These are phyloP conservation scores for Limonius californicus DNA, from an alignment of 1,140 invertebrate species.

Conservation along the genomic window DNA sequence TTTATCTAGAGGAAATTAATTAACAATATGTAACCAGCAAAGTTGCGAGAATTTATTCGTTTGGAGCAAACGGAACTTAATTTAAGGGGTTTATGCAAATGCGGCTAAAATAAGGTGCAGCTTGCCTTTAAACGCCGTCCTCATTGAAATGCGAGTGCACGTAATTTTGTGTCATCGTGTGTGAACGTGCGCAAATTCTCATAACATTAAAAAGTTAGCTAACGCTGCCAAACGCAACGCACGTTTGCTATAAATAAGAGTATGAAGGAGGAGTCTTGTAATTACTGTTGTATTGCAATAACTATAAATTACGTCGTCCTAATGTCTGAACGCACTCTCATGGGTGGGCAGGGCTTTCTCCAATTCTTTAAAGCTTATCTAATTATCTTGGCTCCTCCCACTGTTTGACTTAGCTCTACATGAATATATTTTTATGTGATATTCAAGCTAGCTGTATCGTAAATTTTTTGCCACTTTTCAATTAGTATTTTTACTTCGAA, in stretches of 20 bases:
- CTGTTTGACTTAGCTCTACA: neutral
- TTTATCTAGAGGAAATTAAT: no score
- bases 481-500: no score
- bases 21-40: no score
- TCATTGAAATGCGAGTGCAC: neutral
- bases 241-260: slow-evolving; percentile 12
- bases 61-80: no score
- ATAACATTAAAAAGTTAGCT: neutral
- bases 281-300: slow-evolving; percentile 15
- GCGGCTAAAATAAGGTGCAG: no score
- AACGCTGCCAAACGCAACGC: slow-evolving; percentile 2
- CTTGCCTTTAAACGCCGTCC: neutral
- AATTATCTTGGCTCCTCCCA: slow-evolving; percentile 2
- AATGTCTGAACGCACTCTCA: slow-evolving; percentile 7
- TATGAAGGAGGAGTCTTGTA: slow-evolving; percentile 4
- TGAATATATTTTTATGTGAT: neutral
- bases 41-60: no score
- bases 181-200: neutral
- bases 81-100: no score
- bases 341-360: slow-evolving; percentile 10
- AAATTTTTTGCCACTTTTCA: no score
- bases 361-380: slow-evolving; percentile 6
- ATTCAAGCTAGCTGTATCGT: neutral
- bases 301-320: slow-evolving; percentile 13
- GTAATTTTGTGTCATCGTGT: neutral